A percentile compares a stretch with the other conserved stretches of the same genome.
Conservation (phyloP, 2,888 invertebrate genomes). For the Rhopalosiphum nymphaeae region DNA sequence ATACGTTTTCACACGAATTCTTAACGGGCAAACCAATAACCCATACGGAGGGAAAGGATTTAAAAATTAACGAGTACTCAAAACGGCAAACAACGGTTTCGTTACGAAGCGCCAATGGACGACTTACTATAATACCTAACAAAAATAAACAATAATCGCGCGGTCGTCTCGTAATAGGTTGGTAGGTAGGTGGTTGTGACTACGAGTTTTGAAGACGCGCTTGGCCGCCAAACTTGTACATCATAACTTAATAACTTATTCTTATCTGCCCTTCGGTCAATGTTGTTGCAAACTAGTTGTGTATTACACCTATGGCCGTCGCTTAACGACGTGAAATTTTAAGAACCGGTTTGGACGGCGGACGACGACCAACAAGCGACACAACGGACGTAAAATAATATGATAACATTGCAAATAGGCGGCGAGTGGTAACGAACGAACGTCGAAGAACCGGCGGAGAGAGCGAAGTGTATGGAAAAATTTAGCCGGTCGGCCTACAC, state of each 20-base stretch:
- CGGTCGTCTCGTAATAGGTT: background rate
- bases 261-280: background rate
- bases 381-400: background rate
- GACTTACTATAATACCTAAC: background rate
- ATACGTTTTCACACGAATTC: background rate
- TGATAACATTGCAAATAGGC: background rate
- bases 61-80: background rate
- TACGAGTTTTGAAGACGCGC: background rate
- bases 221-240: background rate
- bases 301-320: background rate
- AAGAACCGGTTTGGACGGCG: background rate
- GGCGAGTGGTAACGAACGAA: background rate
- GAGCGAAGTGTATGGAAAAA: background rate
- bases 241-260: background rate
- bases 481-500: background rate
- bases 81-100: background rate
- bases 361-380: background rate
- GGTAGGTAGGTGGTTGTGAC: background rate
- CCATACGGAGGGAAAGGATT: background rate
- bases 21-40: background rate
- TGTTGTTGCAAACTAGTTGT: background rate
- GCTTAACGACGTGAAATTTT: background rate
- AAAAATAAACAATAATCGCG: background rate
- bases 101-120: background rate
- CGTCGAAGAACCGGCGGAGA: background rate